Percentiles rank a stretch among this genome's conserved stretches.
These are phyloP conservation scores for Sisor rabdophorus DNA, from an alignment of 2,113 vertebrate genomes.

Conservation along the genomic window DNA sequence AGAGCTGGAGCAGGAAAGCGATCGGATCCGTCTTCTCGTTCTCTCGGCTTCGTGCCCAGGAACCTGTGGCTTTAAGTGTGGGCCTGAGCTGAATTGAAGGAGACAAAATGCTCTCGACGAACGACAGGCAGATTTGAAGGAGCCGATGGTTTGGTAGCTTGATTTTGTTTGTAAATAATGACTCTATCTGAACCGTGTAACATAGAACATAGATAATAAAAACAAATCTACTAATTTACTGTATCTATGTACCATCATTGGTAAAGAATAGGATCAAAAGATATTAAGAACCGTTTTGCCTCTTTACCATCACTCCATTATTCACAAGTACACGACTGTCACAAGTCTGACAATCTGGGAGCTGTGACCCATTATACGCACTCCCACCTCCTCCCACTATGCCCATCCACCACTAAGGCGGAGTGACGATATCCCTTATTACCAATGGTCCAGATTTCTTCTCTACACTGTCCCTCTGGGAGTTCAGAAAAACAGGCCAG, in stretches of 20 bases:
- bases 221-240: not conserved
- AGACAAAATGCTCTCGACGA: not conserved
- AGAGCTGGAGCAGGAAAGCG: slow-evolving; percentile 36
- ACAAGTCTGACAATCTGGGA: slow-evolving; percentile 43
- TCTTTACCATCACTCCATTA: slow-evolving; percentile 48
- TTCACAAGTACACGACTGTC: slow-evolving; percentile 44
- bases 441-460: slow-evolving; percentile 37
- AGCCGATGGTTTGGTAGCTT: not conserved
- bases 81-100: slow-evolving; percentile 5
- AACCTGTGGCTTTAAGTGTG: not conserved
- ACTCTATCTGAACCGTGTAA: not conserved
- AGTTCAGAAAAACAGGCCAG: slow-evolving; percentile 40
- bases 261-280: not conserved
- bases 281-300: slow-evolving; percentile 35
- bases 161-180: not conserved
- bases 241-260: not conserved
- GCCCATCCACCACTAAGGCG: slow-evolving; percentile 25
- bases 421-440: slow-evolving; percentile 35
- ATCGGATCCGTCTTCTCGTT: slow-evolving; percentile 35
- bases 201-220: not conserved
- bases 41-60: slow-evolving; percentile 21
- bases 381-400: slow-evolving; percentile 16
- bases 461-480: slow-evolving; percentile 35
- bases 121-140: slow-evolving; percentile 7
- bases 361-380: slow-evolving; percentile 45